Conservation (phyloP, 2,888 invertebrate genomes). For the Lithodes maja region DNA sequence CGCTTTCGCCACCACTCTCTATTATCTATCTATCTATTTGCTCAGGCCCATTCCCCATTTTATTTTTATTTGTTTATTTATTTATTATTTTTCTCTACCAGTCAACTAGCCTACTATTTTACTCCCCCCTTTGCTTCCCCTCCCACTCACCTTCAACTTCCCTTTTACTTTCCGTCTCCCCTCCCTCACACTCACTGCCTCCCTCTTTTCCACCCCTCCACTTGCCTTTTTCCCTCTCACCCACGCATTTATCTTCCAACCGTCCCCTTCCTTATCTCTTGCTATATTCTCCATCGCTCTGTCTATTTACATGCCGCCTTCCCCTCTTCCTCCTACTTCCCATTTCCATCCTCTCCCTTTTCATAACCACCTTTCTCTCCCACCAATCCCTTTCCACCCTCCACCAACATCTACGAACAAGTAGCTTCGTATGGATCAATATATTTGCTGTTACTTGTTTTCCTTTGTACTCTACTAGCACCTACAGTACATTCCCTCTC, state of each 20-base stretch:
- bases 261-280: neutral
- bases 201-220: neutral
- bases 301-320: neutral
- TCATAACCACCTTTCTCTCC: neutral
- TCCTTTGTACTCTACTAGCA: neutral
- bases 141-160: neutral
- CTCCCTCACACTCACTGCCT: neutral
- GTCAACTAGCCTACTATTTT: neutral
- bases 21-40: neutral
- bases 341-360: neutral
- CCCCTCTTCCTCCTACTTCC: neutral
- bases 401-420: neutral
- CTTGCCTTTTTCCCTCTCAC: neutral
- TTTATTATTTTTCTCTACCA: neutral
- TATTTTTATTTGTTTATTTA: neutral
- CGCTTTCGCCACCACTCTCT: neutral
- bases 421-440: no score
- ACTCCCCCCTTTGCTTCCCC: slow-evolving; percentile 13
- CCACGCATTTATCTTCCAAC: neutral
- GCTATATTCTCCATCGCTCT: neutral
- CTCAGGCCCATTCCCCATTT: neutral
- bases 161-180: neutral
- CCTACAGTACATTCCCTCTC: neutral
- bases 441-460: neutral
- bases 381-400: neutral